These are phyloP conservation scores for Thamnophis sirtalis DNA, from an alignment of 2,113 vertebrate species.

Conservation along the genomic window DNA sequence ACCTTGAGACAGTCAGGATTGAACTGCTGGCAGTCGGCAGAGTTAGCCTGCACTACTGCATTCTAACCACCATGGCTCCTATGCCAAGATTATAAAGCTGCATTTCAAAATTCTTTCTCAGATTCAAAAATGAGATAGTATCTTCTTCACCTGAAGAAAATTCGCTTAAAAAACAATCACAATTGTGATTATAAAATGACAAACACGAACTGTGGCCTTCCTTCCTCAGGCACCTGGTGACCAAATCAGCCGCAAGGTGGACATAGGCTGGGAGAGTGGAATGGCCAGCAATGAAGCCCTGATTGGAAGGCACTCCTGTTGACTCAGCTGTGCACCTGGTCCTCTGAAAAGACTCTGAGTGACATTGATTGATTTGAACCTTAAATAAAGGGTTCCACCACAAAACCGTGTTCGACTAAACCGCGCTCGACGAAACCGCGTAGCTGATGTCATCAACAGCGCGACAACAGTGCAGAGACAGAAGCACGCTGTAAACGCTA, in stretches of 20 bases:
- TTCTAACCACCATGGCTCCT: background rate
- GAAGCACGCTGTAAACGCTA: too few species aligned
- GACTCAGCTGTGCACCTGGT: background rate
- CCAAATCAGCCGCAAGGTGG: background rate
- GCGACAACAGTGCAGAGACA: too few species aligned
- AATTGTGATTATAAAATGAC: background rate
- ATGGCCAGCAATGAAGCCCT: background rate
- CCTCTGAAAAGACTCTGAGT: background rate
- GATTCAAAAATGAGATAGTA: background rate
- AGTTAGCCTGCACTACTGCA: background rate
- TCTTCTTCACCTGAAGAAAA: background rate
- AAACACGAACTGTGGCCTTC: background rate
- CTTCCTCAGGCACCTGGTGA: background rate
- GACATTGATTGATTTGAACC: background rate
- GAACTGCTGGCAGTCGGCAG: background rate
- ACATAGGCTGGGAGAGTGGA: background rate
- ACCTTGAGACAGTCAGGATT: background rate
- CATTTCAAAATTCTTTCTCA: too few species aligned
- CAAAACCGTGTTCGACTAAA: too few species aligned
- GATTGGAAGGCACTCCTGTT: background rate
- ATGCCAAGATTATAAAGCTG: too few species aligned
- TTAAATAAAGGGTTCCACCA: too few species aligned
- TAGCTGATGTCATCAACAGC: too few species aligned
- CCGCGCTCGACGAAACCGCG: too few species aligned
- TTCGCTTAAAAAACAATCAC: background rate